These are phyloP conservation scores for Vidua macroura DNA, from an alignment of 2,113 vertebrate species.

Conservation along the genomic window DNA sequence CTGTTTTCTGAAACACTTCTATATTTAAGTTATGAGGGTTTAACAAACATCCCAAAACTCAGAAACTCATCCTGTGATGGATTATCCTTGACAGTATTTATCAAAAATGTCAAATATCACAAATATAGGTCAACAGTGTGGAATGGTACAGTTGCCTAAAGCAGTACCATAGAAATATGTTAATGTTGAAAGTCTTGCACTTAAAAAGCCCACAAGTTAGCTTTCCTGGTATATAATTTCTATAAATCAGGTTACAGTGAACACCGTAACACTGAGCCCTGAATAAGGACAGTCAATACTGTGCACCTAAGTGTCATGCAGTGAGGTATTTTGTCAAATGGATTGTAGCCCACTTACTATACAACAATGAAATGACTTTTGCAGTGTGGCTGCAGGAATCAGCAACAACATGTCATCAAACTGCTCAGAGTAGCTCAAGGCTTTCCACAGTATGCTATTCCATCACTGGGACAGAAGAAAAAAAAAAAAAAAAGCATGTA, in stretches of 20 bases:
- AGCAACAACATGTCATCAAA: not conserved
- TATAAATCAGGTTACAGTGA: not conserved
- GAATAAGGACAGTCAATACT: not conserved
- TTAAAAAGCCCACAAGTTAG: not conserved
- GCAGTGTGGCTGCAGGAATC: not conserved
- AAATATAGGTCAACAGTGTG: not conserved
- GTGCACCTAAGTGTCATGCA: not conserved
- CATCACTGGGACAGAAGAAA: not conserved
- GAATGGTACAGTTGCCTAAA: not conserved
- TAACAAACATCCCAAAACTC: not conserved
- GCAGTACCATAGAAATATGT: not conserved
- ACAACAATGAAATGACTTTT: not conserved
- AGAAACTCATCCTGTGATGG: not conserved
- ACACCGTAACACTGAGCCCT: not conserved
- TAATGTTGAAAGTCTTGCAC: not conserved
- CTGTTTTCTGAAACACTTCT: not conserved
- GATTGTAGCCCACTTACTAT: not conserved
- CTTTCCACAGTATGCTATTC: not conserved
- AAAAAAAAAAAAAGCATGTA: not conserved
- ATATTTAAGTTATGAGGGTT: not conserved
- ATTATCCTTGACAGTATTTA: constrained; percentile 2
- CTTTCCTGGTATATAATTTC: not conserved
- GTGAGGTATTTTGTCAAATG: not conserved
- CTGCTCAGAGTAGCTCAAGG: not conserved
- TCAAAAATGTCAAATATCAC: not conserved